phyloP scores from a whole-genome alignment of 2,797 vertebrate genomes.

The Poecilia gillii region DNA sequence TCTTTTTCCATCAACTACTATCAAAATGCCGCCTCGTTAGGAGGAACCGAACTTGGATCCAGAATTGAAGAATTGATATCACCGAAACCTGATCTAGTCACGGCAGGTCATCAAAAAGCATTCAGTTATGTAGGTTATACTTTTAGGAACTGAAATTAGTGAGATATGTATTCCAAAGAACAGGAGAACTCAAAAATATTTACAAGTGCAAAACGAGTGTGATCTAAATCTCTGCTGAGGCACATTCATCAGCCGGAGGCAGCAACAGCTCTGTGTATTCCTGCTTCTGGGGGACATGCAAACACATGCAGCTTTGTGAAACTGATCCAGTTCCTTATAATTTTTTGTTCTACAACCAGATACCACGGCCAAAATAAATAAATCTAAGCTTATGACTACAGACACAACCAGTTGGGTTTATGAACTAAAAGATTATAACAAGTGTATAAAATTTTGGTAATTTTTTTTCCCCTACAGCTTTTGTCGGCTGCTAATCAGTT shows the following conservation, averaged over 20 bases:
- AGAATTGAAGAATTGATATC: neutral
- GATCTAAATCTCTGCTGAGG: neutral
- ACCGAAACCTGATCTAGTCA: neutral
- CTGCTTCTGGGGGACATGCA: neutral
- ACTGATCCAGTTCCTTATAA: too few relatives aligned
- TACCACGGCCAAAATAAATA: too few relatives aligned
- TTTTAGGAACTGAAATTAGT: neutral
- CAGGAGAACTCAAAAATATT: neutral
- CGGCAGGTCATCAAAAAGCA: neutral
- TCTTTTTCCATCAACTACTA: neutral
- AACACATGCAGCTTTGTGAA: neutral
- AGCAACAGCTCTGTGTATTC: neutral
- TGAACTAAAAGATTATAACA: neutral
- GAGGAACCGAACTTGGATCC: neutral
- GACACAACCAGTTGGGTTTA: neutral
- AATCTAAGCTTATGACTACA: too few relatives aligned
- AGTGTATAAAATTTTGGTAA: neutral
- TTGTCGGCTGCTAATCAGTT: slow-evolving; percentile 92
- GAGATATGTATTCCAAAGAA: neutral
- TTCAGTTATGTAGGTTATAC: neutral
- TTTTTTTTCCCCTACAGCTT: slow-evolving; percentile 76
- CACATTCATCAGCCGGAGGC: neutral
- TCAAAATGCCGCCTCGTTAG: neutral
- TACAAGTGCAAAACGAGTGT: neutral
- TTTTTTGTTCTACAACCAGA: too few relatives aligned